phyloP scores from a whole-genome alignment of 23 tunicate genomes.

The Aplidium turbinatum region DNA sequence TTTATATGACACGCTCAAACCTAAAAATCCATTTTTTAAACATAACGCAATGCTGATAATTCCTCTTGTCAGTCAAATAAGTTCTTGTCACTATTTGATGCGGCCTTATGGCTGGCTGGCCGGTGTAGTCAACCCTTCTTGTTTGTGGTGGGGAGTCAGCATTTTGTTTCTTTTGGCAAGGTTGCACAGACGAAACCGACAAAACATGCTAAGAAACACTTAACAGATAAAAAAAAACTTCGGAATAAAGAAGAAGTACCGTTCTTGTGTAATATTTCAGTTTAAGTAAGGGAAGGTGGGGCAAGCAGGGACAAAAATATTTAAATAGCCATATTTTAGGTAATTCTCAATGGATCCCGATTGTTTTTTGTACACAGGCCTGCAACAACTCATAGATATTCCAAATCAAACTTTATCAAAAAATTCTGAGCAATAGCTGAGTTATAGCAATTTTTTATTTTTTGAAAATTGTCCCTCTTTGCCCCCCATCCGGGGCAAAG shows the following conservation, averaged over 20 bases:
- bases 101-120: conserved; percentile 36
- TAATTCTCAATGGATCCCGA: no score
- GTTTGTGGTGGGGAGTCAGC: conserved; percentile 31
- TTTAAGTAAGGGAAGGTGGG: conserved; percentile 35
- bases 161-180: conserved; percentile 8
- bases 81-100: background rate
- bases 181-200: no score
- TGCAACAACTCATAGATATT: no score
- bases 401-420: no score
- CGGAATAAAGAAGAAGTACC: no score
- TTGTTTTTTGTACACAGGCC: no score
- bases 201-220: no score
- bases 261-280: no score
- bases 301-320: background rate
- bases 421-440: no score
- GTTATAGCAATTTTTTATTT: background rate
- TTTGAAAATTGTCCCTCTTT: conserved; percentile 3
- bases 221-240: no score
- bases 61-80: background rate
- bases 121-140: background rate
- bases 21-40: background rate
- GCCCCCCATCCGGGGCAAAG: conserved; percentile 15
- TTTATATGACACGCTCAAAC: background rate
- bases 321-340: no score
- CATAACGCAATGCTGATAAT: conserved; percentile 10